Evolutionary conservation across 2,888 invertebrate genomes (phyloP), one percentile per base, ranked within the genome.

Genomic region (Himalopsyche japonica): DNA sequence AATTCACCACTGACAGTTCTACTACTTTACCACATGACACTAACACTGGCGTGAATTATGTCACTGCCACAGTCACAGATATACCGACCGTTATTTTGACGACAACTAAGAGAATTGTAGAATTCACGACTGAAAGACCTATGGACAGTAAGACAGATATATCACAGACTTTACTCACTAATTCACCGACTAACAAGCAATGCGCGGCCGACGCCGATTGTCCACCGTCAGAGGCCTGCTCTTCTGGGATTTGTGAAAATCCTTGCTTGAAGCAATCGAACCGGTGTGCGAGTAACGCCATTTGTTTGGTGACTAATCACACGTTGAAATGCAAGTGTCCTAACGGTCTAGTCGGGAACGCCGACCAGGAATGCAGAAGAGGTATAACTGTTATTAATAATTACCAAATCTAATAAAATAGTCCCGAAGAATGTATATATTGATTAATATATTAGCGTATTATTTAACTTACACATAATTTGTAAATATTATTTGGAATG

Each of bases 201-300:
- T 96, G 96, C 92, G 92, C 92, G 88, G 91, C 90, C 88, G 93
- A 95, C 90, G 90, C 90, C 87, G 94, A 95, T 89, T 96, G 96
- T 90, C 90, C 92, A 87, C 91, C 91, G 88, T 91, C 92, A 88
- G 94, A 94, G 90, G 92, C 93, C 88, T 96, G 96, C 90, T 90
- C 93, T 88, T 91, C 91, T 88, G 93, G 93, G 91, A 91, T 92
- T 89, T 95, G 95, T 90, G 91, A 93, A 90, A 93, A 94, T 89
- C 93, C 94, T 88, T 95, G 95, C 90, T 89, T 91, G 89, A 89
- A 88, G 88, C 88, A 89, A 89, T 89, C 88, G 89, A 91, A 88
- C 88, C 90, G 91, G 89, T 95, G 95, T 91, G 93, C 93, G 89
- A 90, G 92, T 89, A 93, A 93, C 89, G 92, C 93, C 89, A 90